Evolutionary conservation across 2,797 vertebrate species (phyloP).

Genomic region (Sphaeramia orbicularis): DNA sequence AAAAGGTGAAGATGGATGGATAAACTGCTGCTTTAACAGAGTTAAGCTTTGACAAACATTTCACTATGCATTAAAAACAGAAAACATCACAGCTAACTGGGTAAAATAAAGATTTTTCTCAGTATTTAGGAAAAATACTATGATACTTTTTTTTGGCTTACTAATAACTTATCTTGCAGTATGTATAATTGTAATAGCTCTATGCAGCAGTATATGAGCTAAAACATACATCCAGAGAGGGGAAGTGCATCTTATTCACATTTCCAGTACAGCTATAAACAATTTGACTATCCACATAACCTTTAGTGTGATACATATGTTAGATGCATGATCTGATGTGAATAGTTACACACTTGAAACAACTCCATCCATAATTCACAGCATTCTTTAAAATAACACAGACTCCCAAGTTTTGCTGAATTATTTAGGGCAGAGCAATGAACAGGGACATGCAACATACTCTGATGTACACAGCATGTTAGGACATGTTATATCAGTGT

Average conservation of each 20-base stretch:
- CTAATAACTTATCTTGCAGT: no score
- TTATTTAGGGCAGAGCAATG: conserved; percentile 54
- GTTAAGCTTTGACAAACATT: background rate
- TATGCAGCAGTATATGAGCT: background rate
- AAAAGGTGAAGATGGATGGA: no score
- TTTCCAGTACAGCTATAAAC: background rate
- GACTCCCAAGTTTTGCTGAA: conserved; percentile 46
- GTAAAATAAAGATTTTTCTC: background rate
- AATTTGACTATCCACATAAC: background rate
- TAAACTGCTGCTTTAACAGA: no score
- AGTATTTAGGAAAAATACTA: no score
- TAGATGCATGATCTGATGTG: conserved; percentile 16
- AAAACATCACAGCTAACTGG: background rate
- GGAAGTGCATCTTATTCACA: conserved; percentile 3
- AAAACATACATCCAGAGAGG: conserved; percentile 1
- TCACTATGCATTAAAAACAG: background rate
- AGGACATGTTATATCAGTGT: background rate
- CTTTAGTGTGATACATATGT: background rate
- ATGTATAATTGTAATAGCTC: no score
- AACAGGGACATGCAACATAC: background rate
- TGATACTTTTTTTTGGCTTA: no score
- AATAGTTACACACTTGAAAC: conserved; percentile 7
- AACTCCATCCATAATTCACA: conserved; percentile 47
- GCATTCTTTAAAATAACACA: conserved; percentile 51
- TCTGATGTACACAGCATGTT: conserved; percentile 4